Evolutionary conservation across 2,888 invertebrate species (phyloP).

Genomic region (Brachynemurus nebulosus): DNA sequence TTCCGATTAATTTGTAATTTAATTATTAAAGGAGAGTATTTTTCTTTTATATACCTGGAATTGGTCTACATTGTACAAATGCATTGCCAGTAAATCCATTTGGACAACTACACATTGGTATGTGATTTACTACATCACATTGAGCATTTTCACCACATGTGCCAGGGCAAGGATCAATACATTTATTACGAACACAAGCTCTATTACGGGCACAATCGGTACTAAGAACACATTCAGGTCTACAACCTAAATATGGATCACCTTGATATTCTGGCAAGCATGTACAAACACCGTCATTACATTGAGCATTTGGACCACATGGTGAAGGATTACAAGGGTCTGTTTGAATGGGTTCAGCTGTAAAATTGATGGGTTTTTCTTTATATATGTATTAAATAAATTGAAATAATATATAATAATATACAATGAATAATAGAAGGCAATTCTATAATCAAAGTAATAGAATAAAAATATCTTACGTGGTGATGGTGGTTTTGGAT

Average conservation of each 20-base stretch:
- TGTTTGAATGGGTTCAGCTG: slow-evolving; percentile 26
- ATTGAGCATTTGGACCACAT: slow-evolving; percentile 58
- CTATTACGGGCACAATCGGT: slow-evolving; percentile 50
- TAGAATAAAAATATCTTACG: slow-evolving; percentile 18
- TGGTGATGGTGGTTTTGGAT: slow-evolving; percentile 34
- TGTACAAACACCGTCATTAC: slow-evolving; percentile 50
- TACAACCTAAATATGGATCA: slow-evolving; percentile 52
- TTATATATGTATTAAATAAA: background rate
- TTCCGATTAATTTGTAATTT: background rate
- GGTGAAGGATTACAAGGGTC: slow-evolving; percentile 56
- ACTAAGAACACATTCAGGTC: slow-evolving; percentile 56
- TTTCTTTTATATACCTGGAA: slow-evolving; percentile 26
- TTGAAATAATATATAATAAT: background rate
- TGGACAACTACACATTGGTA: slow-evolving; percentile 49
- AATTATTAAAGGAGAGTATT: slow-evolving; percentile 21
- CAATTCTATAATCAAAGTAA: background rate
- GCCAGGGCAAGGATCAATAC: slow-evolving; percentile 57
- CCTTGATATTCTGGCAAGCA: slow-evolving; percentile 52
- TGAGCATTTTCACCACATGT: slow-evolving; percentile 55
- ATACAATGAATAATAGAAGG: background rate
- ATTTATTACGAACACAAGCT: slow-evolving; percentile 57
- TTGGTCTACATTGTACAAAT: slow-evolving; percentile 45
- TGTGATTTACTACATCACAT: slow-evolving; percentile 61
- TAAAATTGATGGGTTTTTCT: background rate
- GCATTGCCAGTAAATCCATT: slow-evolving; percentile 52